phyloP scores from a whole-genome alignment of 2,888 invertebrate genomes.

The Achlya flavicornis region DNA sequence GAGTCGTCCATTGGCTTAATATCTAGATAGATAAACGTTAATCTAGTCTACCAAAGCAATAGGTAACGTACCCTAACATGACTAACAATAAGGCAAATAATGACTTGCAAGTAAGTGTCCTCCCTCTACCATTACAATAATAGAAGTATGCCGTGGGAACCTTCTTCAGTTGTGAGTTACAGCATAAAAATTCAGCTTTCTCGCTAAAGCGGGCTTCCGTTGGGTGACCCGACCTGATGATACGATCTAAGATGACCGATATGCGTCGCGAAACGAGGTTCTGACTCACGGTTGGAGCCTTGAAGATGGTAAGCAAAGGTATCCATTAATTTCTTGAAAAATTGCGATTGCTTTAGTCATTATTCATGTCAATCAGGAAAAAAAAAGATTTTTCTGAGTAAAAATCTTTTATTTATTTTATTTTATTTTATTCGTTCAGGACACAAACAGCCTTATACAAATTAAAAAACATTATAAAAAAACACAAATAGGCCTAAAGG shows the following conservation, averaged over 20 bases:
- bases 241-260: slow-evolving; percentile 72
- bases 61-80: not conserved
- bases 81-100: not conserved
- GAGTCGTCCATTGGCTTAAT: too few species aligned
- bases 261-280: slow-evolving; percentile 59
- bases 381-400: not conserved
- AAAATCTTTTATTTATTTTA: not conserved
- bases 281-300: slow-evolving; percentile 54
- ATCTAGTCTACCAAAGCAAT: not conserved
- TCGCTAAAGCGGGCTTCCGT: slow-evolving; percentile 72
- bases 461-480: too few species aligned
- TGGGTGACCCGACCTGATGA: slow-evolving; percentile 56
- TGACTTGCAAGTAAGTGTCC: not conserved
- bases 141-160: slow-evolving; percentile 70
- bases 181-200: slow-evolving; percentile 76
- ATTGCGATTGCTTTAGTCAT: not conserved
- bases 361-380: not conserved
- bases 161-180: slow-evolving; percentile 50
- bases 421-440: too few species aligned
- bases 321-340: not conserved
- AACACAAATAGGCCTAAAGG: too few species aligned
- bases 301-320: slow-evolving; percentile 17
- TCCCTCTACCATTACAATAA: not conserved
- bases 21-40: not conserved
- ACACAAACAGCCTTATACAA: too few species aligned